A percentile compares a stretch with the other conserved stretches of the same genome.
phyloP scores from a whole-genome alignment of 1,140 invertebrate genomes.

The Hylaeus volcanicus region DNA sequence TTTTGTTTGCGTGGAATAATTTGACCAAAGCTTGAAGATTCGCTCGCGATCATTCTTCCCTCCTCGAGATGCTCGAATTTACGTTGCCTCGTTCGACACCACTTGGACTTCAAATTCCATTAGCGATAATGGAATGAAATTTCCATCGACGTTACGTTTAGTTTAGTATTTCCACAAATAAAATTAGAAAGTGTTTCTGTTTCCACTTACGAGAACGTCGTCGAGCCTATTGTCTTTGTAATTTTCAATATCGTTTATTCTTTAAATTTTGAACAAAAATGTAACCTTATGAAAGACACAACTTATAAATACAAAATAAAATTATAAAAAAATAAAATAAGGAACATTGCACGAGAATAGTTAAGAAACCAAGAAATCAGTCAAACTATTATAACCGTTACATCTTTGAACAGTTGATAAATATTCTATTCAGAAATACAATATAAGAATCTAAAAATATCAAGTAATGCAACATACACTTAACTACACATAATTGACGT shows the following conservation, averaged over 20 bases:
- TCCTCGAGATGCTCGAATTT: constrained; percentile 8
- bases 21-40: background rate
- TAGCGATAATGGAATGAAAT: constrained; percentile 35
- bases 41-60: background rate
- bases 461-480: too few relatives aligned
- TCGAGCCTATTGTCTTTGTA: background rate
- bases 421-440: too few relatives aligned
- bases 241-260: background rate
- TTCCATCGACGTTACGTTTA: constrained; percentile 25
- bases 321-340: too few relatives aligned
- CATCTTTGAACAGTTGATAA: too few relatives aligned
- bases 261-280: too few relatives aligned
- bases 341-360: too few relatives aligned
- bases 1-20: background rate
- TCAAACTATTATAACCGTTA: too few relatives aligned
- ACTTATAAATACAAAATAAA: too few relatives aligned
- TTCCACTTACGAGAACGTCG: background rate
- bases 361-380: too few relatives aligned
- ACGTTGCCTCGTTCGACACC: constrained; percentile 27
- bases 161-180: constrained; percentile 20
- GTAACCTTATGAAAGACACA: too few relatives aligned
- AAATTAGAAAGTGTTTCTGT: constrained; percentile 18
- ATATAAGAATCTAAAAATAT: too few relatives aligned
- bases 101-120: constrained; percentile 21
- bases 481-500: too few relatives aligned